Percentiles rank a stretch among this genome's conserved stretches.
phyloP scores from a whole-genome alignment of 2,797 vertebrate species.

The Setipinna tenuifilis region DNA sequence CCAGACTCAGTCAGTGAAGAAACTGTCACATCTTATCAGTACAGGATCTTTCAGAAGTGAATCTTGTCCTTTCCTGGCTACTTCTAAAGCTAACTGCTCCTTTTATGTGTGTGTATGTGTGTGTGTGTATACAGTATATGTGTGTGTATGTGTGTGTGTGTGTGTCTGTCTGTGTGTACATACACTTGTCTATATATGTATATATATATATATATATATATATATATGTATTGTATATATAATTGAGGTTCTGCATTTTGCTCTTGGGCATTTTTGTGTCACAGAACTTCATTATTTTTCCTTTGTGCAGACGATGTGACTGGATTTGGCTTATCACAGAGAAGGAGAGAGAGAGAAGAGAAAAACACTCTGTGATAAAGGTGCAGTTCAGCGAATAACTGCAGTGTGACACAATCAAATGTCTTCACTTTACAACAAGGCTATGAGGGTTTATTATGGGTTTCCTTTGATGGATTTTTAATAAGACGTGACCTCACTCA shows the following conservation, averaged over 20 bases:
- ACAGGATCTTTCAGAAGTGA: conserved; percentile 46
- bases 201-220: too few relatives aligned
- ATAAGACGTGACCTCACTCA: conserved; percentile 7
- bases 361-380: neutral
- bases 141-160: too few relatives aligned
- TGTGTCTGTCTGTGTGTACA: too few relatives aligned
- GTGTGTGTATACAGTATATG: too few relatives aligned
- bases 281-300: conserved; percentile 8
- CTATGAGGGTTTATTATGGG: neutral
- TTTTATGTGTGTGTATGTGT: too few relatives aligned
- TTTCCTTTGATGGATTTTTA: conserved; percentile 12
- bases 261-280: neutral
- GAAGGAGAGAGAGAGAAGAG: neutral
- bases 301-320: conserved; percentile 1
- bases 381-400: neutral
- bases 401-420: conserved; percentile 11
- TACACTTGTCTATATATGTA: too few relatives aligned
- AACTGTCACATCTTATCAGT: conserved; percentile 55
- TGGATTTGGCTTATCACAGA: conserved; percentile 11
- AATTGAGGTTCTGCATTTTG: neutral
- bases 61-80: conserved; percentile 46
- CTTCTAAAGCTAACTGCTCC: neutral
- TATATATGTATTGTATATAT: neutral
- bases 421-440: conserved; percentile 7
- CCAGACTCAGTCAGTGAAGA: conserved; percentile 64